Conservation (phyloP, 2,888 invertebrate genomes). For the Adelognathus sp. region DNA sequence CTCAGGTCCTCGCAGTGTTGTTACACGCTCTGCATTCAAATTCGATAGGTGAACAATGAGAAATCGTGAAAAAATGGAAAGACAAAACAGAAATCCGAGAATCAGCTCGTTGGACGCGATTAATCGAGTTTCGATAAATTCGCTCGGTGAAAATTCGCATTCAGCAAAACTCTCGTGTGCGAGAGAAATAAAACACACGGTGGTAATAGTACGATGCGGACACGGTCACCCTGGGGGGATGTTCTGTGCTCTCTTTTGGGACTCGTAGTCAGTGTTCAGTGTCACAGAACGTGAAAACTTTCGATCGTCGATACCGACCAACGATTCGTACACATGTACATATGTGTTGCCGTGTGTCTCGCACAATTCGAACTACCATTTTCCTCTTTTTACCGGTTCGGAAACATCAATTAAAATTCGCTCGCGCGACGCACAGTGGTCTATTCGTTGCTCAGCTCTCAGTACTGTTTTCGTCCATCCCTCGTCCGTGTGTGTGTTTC, state of each 20-base stretch:
- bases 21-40: conserved; percentile 25
- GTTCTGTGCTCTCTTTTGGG: conserved; percentile 41
- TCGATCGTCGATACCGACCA: conserved; percentile 32
- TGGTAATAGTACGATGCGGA: background rate
- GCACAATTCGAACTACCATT: conserved; percentile 37
- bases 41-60: background rate
- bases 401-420: conserved; percentile 80
- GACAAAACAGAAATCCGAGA: background rate
- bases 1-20: conserved; percentile 4
- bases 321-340: no score
- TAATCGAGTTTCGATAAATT: conserved; percentile 60
- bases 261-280: conserved; percentile 9
- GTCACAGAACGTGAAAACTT: conserved; percentile 20
- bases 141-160: conserved; percentile 33
- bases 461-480: conserved; percentile 3
- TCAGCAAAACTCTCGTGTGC: no score
- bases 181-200: conserved; percentile 10
- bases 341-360: no score
- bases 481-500: conserved; percentile 21
- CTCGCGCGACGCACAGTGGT: conserved; percentile 70
- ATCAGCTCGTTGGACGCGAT: conserved; percentile 49
- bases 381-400: conserved; percentile 60
- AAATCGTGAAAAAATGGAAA: background rate
- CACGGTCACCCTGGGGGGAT: conserved; percentile 35
- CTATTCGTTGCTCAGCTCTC: conserved; percentile 67